phyloP scores from a whole-genome alignment of 2,797 vertebrate genomes.

The Argentina silus region DNA sequence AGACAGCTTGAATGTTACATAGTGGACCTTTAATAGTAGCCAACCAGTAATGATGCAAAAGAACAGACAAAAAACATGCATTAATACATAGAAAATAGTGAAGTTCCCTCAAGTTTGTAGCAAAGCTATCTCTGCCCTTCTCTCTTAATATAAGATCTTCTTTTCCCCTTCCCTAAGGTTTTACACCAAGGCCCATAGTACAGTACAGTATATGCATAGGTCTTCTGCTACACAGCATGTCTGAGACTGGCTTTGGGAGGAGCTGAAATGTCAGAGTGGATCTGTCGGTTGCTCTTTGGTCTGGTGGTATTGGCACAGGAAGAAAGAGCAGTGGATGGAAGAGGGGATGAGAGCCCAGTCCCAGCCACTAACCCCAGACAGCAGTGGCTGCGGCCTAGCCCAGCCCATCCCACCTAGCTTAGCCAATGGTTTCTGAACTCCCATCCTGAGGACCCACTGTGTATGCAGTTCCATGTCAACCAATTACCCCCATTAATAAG shows the following conservation, averaged over 20 bases:
- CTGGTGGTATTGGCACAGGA: constrained; percentile 46
- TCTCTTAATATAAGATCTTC: neutral
- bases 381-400: constrained; percentile 16
- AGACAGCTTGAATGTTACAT: too few species aligned
- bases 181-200: constrained; percentile 17
- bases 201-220: constrained; percentile 13
- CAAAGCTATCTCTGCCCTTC: neutral
- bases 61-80: constrained; percentile 17
- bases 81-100: constrained; percentile 17
- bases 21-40: too few species aligned
- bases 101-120: constrained; percentile 19
- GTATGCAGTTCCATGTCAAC: too few species aligned
- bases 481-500: too few species aligned
- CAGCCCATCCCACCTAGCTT: neutral
- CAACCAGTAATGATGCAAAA: constrained; percentile 9
- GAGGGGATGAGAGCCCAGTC: constrained; percentile 24
- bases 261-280: constrained; percentile 39
- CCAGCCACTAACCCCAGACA: constrained; percentile 29
- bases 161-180: neutral
- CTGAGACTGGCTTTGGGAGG: constrained; percentile 31
- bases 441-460: too few species aligned
- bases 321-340: constrained; percentile 18
- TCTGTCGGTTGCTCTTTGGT: constrained; percentile 57
- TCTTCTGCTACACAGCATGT: neutral
- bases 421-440: neutral